Conservation (phyloP, 2,888 invertebrate genomes). For the Platycheirus albimanus region DNA sequence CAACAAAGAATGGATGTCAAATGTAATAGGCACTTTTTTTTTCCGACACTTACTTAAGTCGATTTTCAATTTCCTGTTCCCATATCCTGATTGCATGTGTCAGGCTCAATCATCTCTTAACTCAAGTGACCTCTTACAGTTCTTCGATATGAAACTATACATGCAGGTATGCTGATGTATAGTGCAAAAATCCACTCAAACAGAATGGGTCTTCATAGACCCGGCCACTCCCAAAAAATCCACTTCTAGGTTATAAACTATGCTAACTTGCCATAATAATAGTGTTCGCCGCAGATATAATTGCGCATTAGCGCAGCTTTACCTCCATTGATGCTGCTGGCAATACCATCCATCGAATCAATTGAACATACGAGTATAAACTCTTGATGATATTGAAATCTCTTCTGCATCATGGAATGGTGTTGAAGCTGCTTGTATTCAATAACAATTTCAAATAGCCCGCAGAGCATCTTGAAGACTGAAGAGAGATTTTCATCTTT, state of each 20-base stretch:
- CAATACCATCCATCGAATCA: constrained; percentile 48
- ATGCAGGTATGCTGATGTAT: constrained; percentile 9
- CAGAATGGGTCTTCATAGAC: too few relatives aligned
- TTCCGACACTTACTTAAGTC: constrained; percentile 26
- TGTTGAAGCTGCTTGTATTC: constrained; percentile 71
- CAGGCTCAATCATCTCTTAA: constrained; percentile 43
- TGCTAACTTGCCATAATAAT: constrained; percentile 67
- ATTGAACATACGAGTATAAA: constrained; percentile 52
- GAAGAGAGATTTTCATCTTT: constrained; percentile 55
- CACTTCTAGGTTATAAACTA: constrained; percentile 48
- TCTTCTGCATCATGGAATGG: background rate
- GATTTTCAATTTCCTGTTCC: constrained; percentile 48
- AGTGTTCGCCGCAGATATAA: constrained; percentile 64
- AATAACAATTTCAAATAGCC: constrained; percentile 74
- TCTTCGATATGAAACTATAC: too few relatives aligned
- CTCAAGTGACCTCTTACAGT: constrained; percentile 6
- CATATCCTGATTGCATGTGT: constrained; percentile 17
- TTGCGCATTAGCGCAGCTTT: constrained; percentile 68
- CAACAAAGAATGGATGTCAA: background rate
- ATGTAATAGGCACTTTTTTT: background rate
- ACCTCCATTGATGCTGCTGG: constrained; percentile 40
- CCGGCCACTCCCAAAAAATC: constrained; percentile 59
- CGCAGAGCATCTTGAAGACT: constrained; percentile 65
- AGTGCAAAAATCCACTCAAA: constrained; percentile 13
- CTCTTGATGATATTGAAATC: constrained; percentile 28